phyloP scores from a whole-genome alignment of 2,113 vertebrate genomes.

The Alectura lathami region DNA sequence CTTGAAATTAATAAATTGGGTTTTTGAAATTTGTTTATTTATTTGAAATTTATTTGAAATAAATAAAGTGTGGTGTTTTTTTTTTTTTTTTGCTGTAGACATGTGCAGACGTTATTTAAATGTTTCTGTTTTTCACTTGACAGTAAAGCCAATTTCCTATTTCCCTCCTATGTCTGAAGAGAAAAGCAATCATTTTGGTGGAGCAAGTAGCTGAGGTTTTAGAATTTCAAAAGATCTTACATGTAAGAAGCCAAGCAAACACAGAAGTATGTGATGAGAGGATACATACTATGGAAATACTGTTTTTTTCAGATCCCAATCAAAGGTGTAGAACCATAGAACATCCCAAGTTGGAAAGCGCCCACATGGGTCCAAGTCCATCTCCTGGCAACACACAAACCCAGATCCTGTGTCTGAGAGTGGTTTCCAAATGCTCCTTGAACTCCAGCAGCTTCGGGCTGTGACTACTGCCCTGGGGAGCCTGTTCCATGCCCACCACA shows the following conservation, averaged over 20 bases:
- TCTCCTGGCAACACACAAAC: too few species aligned
- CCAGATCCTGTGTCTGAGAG: too few species aligned
- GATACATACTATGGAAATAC: background rate
- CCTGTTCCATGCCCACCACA: too few species aligned
- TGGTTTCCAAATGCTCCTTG: too few species aligned
- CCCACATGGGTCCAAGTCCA: too few species aligned
- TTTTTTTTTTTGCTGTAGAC: too few species aligned
- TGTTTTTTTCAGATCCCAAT: background rate
- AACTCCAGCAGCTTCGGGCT: too few species aligned
- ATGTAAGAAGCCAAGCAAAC: background rate
- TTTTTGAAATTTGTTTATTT: too few species aligned
- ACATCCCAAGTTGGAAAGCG: too few species aligned
- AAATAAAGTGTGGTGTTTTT: too few species aligned
- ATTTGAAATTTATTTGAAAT: too few species aligned
- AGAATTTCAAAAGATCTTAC: background rate
- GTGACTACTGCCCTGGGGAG: too few species aligned
- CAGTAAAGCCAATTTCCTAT: background rate
- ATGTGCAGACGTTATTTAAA: background rate
- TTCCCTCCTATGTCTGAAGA: background rate
- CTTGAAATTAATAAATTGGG: background rate
- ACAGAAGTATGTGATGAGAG: background rate
- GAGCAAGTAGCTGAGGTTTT: background rate
- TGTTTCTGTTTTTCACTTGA: slow-evolving; percentile 17
- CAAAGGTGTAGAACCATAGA: background rate
- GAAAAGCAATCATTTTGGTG: background rate